Evolutionary conservation across 2,113 vertebrate genomes (phyloP), one percentile per base, ranked within the genome.

Genomic region (human): DNA sequence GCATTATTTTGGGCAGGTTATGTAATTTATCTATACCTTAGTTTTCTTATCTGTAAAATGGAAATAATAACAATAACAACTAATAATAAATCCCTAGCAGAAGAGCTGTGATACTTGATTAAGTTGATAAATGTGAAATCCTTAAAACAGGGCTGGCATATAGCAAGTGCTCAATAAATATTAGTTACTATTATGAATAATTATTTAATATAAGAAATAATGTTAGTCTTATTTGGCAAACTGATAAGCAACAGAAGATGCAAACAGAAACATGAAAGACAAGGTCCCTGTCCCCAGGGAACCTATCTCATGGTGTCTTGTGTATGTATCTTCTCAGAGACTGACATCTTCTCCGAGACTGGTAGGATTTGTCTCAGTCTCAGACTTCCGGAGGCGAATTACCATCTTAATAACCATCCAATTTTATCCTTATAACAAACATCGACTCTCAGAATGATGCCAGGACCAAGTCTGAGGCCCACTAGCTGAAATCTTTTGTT

Each of bases 21-120:
- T 55, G 73, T 85, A 95, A 83, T 64, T 93, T 93, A 25, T 93
- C n/a, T 79, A 40, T 79, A 43, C 64, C 73, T 86, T 76, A 85
- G 48, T 86, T 96, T 96, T 79, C 61, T 89, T 45, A 95, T 30
- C 27, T 89, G 12, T 72, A 93, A 89, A 43, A 55, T 11, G 11
- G 68, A 82, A 92, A 72, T n/a, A 85, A 55, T 59, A 73, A 64
- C 72, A 94, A 57, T 32, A 68, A 45, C 66, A 81, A 70, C 23
- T 70, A 95, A 85, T 52, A 93, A 38, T 23, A 75, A 82, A 27
- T 89, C 32, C 40, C 61, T 38, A 75, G 68, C 43, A 55, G 27
- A 20, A 48, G 27, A 20, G 22, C 25, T 80, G 3, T 50, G 25
- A 96, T 40, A 89, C 57, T 17, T 68, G 11, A 78, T 72, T 92